Conservation (phyloP, 2,797 vertebrate genomes). For the Syndactyla subalaris region DNA sequence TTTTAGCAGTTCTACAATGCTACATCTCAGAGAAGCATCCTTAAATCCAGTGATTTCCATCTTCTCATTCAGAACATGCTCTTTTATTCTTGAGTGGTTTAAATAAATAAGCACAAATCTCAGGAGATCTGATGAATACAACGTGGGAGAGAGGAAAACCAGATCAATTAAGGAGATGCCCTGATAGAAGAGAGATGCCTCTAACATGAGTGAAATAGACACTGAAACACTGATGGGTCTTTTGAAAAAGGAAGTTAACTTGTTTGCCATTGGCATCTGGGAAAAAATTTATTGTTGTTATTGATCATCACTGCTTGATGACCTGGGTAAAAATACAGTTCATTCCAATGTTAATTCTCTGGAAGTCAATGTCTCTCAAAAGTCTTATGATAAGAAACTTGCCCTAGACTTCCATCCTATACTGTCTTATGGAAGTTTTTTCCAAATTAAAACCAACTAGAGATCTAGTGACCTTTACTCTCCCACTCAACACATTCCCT, state of each 20-base stretch:
- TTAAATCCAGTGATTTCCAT: background rate
- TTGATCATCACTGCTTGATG: background rate
- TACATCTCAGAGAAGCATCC: background rate
- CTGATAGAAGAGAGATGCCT: background rate
- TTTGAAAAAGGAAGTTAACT: background rate
- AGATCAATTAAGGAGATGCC: background rate
- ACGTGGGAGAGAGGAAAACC: background rate
- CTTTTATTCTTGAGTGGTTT: background rate
- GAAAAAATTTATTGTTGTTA: background rate
- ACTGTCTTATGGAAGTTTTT: background rate
- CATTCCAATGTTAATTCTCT: background rate
- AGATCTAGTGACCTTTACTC: background rate
- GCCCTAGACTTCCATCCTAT: background rate
- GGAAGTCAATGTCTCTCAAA: background rate
- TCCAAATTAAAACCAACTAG: background rate
- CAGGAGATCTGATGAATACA: background rate
- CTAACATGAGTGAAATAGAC: background rate
- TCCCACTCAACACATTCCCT: background rate
- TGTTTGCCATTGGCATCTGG: background rate
- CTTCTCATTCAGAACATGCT: background rate
- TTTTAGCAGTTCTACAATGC: background rate
- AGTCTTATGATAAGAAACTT: background rate
- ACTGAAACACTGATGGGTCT: background rate
- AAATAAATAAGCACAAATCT: slow-evolving; percentile 19
- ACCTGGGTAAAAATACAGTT: background rate